Evolutionary conservation across 2,888 invertebrate genomes (phyloP).

Genomic region (Ametastegia equiseti): DNA sequence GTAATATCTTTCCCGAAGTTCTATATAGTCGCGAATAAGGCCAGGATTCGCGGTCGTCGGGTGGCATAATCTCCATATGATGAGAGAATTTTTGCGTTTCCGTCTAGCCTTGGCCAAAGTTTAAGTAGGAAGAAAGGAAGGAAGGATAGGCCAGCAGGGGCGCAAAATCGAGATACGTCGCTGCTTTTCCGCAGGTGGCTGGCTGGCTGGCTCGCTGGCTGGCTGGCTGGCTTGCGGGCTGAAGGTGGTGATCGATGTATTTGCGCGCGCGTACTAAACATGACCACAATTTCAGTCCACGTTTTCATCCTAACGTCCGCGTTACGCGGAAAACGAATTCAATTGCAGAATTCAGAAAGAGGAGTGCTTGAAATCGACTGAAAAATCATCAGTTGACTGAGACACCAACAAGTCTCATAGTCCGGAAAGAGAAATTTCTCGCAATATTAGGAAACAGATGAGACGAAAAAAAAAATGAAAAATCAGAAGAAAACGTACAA

Average conservation of each 20-base stretch:
- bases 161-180: conserved; percentile 42
- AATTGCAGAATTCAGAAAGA: background rate
- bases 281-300: conserved; percentile 39
- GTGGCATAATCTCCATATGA: too few relatives aligned
- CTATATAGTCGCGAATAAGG: too few relatives aligned
- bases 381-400: too few relatives aligned
- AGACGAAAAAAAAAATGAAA: background rate
- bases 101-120: conserved; percentile 8
- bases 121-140: too few relatives aligned
- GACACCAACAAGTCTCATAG: too few relatives aligned
- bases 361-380: too few relatives aligned
- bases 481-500: background rate
- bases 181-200: conserved; percentile 35
- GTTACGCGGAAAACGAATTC: conserved; percentile 42
- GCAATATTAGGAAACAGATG: too few relatives aligned
- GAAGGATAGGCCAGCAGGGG: background rate
- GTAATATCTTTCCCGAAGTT: too few relatives aligned
- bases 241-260: conserved; percentile 65
- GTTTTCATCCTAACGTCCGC: conserved; percentile 45
- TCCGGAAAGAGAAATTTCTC: too few relatives aligned
- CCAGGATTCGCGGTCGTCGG: too few relatives aligned
- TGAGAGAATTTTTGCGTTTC: background rate
- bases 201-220: conserved; percentile 49
- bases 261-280: conserved; percentile 67
- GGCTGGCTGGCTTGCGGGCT: too few relatives aligned